Conservation (phyloP, 2,113 vertebrate species). For the Bagarius yarrelli region DNA sequence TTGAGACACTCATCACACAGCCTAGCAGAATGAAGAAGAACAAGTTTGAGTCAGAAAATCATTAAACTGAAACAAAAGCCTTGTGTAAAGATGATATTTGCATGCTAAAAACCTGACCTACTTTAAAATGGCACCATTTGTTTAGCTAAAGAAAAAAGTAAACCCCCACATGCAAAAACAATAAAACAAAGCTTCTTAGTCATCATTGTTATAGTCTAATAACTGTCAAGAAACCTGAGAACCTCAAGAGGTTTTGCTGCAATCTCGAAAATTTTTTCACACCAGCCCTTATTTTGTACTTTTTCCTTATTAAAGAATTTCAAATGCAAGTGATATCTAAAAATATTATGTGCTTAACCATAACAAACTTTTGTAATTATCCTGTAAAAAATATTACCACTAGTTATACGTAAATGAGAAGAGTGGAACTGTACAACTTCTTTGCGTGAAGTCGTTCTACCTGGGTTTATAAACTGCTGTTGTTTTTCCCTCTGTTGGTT, state of each 20-base stretch:
- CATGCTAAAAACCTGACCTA: conserved; percentile 70
- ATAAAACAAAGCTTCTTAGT: conserved; percentile 35
- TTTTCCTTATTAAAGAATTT: conserved; percentile 16
- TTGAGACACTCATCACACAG: conserved; percentile 57
- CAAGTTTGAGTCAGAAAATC: conserved; percentile 63
- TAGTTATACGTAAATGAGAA: background rate
- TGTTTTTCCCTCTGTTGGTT: conserved; percentile 54
- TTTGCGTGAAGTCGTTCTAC: background rate
- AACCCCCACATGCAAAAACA: conserved; percentile 28
- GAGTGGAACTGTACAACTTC: background rate
- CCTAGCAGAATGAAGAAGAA: conserved; percentile 61
- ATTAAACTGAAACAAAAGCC: conserved; percentile 60
- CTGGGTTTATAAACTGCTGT: background rate
- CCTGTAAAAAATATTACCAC: background rate
- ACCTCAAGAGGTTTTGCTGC: conserved; percentile 28
- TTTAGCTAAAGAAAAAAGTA: conserved; percentile 54
- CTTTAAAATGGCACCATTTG: conserved; percentile 59
- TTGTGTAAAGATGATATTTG: conserved; percentile 57
- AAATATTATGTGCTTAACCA: background rate
- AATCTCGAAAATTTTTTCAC: conserved; percentile 30
- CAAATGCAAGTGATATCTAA: background rate
- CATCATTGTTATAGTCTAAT: conserved; percentile 34
- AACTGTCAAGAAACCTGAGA: conserved; percentile 38
- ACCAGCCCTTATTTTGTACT: conserved; percentile 3
- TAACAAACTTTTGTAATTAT: background rate